phyloP scores from a whole-genome alignment of 2,888 invertebrate genomes.

The Lymantria dispar region DNA sequence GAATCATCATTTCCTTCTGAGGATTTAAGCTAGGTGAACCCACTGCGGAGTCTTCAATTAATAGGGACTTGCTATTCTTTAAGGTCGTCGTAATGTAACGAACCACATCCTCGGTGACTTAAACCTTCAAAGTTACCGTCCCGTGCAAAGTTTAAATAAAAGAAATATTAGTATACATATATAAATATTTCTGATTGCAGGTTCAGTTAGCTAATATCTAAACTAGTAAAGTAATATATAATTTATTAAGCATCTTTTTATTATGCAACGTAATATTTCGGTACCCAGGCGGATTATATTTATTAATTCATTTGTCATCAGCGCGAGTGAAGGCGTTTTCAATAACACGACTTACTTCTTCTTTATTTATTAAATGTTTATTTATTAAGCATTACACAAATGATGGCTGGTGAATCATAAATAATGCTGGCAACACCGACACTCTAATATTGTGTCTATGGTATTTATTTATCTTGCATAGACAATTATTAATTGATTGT shows the following conservation, averaged over 20 bases:
- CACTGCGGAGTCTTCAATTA: no score
- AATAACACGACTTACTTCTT: slow-evolving; percentile 31
- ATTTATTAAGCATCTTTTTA: background rate
- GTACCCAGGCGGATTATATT: slow-evolving; percentile 11
- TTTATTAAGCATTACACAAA: slow-evolving; percentile 40
- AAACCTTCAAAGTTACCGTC: no score
- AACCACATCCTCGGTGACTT: no score
- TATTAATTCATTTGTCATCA: slow-evolving; percentile 40
- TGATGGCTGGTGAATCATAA: slow-evolving; percentile 30
- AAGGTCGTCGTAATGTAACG: no score
- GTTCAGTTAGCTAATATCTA: background rate
- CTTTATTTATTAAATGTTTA: slow-evolving; percentile 35
- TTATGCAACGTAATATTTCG: slow-evolving; percentile 5
- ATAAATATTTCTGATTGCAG: no score
- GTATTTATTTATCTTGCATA: slow-evolving; percentile 36
- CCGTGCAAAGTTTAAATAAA: no score
- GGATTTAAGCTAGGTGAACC: no score
- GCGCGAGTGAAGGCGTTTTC: slow-evolving; percentile 32
- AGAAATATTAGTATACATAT: no score
- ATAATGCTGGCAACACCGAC: slow-evolving; percentile 35
- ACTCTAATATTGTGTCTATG: slow-evolving; percentile 32
- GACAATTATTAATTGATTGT: slow-evolving; percentile 32
- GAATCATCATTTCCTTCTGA: no score
- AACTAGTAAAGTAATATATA: background rate
- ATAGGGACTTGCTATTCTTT: no score